These are phyloP conservation scores for Euwallacea fornicatus DNA, from an alignment of 1,140 invertebrate species.

Conservation along the genomic window DNA sequence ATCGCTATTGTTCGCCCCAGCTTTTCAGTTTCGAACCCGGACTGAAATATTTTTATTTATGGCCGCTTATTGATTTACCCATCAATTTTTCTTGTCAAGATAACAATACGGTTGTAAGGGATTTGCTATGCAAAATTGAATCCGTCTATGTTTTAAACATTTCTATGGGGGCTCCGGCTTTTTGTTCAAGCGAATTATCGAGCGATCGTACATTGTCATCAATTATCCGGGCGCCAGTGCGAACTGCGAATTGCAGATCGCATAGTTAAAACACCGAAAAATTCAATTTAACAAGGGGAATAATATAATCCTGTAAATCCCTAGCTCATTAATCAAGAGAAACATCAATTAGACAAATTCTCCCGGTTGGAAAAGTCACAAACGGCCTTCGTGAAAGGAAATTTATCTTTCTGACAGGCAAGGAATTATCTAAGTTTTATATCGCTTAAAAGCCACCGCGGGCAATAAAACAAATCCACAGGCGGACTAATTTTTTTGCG, in stretches of 20 bases:
- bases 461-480: slow-evolving; percentile 16
- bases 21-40: neutral
- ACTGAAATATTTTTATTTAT: slow-evolving; percentile 30
- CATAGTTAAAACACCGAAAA: neutral
- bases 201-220: slow-evolving; percentile 6
- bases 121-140: slow-evolving; percentile 22
- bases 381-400: slow-evolving; percentile 1
- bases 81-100: slow-evolving; percentile 28
- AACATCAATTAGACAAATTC: slow-evolving; percentile 24
- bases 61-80: slow-evolving; percentile 21
- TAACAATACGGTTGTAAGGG: slow-evolving; percentile 22
- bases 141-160: slow-evolving; percentile 29
- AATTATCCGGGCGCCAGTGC: slow-evolving; percentile 1
- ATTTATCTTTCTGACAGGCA: slow-evolving; percentile 22
- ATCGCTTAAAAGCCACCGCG: slow-evolving; percentile 6
- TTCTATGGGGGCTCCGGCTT: slow-evolving; percentile 11
- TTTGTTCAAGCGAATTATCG: neutral
- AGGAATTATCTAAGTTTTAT: slow-evolving; percentile 24
- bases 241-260: too few species aligned
- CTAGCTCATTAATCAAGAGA: slow-evolving; percentile 13
- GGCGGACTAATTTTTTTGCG: neutral
- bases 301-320: too few species aligned
- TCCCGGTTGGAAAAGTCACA: slow-evolving; percentile 9
- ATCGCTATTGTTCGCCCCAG: slow-evolving; percentile 22
- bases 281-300: neutral